Percentiles rank a stretch among this genome's conserved stretches.
phyloP scores from a whole-genome alignment of 2,113 vertebrate species.

The Gnathonemus echidnorhynchus region DNA sequence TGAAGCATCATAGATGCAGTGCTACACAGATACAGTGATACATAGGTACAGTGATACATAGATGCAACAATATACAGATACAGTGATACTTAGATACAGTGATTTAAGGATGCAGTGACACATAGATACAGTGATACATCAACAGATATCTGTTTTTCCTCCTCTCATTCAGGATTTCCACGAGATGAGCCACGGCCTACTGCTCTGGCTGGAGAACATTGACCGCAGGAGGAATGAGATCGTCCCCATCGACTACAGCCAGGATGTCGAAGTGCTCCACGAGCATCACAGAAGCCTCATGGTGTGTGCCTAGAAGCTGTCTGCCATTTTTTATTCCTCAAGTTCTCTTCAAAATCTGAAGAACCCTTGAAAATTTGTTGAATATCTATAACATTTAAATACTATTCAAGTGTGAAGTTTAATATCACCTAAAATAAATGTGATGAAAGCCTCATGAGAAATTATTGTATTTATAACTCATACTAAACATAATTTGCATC shows the following conservation, averaged over 20 bases:
- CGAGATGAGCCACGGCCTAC: constrained; percentile 87
- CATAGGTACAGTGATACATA: background rate
- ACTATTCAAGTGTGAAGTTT: background rate
- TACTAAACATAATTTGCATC: background rate
- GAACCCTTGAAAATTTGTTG: background rate
- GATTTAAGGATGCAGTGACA: background rate
- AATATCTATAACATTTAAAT: background rate
- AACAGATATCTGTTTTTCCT: background rate
- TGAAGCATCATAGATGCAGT: background rate
- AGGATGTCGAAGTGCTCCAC: constrained; percentile 64
- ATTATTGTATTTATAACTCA: background rate
- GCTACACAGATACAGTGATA: background rate
- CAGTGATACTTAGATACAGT: background rate
- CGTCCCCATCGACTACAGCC: constrained; percentile 66
- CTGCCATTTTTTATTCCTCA: background rate
- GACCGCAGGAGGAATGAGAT: constrained; percentile 91
- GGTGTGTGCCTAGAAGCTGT: constrained; percentile 52
- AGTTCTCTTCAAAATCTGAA: background rate
- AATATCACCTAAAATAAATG: background rate
- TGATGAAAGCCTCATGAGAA: background rate
- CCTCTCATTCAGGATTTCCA: constrained; percentile 82
- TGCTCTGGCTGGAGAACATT: constrained; percentile 95
- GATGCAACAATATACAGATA: background rate
- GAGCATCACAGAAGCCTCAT: constrained; percentile 73
- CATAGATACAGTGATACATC: background rate